phyloP scores from a whole-genome alignment of 1,140 invertebrate species.

The Meloidogyne exigua region DNA sequence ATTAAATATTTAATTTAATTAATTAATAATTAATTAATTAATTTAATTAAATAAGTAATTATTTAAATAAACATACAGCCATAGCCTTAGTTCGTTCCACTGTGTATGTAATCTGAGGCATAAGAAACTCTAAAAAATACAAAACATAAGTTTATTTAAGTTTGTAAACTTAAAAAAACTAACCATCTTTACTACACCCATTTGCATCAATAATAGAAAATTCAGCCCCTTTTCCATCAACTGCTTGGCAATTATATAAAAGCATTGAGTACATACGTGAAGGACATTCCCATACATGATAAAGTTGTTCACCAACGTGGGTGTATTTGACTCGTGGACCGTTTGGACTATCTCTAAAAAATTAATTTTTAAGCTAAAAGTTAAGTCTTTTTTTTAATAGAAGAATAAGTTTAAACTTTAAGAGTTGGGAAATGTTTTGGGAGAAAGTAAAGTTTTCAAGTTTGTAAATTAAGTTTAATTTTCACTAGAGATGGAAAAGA shows the following conservation, averaged over 20 bases:
- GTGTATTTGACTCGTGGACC: constrained; percentile 56
- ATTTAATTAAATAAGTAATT: too few relatives aligned
- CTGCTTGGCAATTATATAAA: constrained; percentile 51
- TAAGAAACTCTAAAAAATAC: constrained; percentile 32
- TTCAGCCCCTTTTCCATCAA: constrained; percentile 56
- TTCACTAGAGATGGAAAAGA: too few relatives aligned
- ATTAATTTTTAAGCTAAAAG: neutral
- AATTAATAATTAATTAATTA: too few relatives aligned
- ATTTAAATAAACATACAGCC: constrained; percentile 29
- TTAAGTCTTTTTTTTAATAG: too few relatives aligned
- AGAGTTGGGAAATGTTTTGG: too few relatives aligned
- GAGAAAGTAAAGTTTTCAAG: too few relatives aligned
- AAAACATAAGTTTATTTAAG: neutral
- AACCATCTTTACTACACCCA: constrained; percentile 54
- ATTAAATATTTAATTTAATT: too few relatives aligned
- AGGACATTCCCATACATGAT: constrained; percentile 56
- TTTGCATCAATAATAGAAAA: constrained; percentile 54
- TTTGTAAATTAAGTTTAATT: too few relatives aligned
- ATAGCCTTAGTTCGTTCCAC: constrained; percentile 50
- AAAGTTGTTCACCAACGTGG: constrained; percentile 56
- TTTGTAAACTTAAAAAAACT: neutral
- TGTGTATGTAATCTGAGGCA: constrained; percentile 56
- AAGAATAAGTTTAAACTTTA: too few relatives aligned
- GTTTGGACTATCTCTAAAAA: constrained; percentile 55
- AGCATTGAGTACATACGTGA: constrained; percentile 57